A percentile compares a stretch with the other conserved stretches of the same genome.
phyloP scores from a whole-genome alignment of 2,888 invertebrate genomes.

The Callosobruchus maculatus region DNA sequence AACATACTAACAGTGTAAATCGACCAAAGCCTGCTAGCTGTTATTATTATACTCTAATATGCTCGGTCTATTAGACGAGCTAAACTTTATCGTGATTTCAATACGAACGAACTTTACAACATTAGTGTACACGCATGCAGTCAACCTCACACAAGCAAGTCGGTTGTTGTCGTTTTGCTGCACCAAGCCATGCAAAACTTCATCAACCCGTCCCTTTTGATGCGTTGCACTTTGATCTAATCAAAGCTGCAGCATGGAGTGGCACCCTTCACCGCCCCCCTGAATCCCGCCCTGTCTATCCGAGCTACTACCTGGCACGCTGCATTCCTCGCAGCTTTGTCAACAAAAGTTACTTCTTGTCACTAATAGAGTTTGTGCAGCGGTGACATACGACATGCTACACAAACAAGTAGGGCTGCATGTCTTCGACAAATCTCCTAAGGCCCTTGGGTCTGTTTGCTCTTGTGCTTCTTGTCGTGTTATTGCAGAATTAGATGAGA shows the following conservation, averaged over 20 bases:
- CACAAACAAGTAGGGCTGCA: conserved; percentile 29
- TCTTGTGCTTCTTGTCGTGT: background rate
- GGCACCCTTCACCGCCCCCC: background rate
- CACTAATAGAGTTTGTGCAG: conserved; percentile 48
- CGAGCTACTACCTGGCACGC: conserved; percentile 21
- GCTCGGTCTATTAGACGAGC: too few relatives aligned
- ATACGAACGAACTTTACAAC: background rate
- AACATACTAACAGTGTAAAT: too few relatives aligned
- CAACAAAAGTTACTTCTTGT: conserved; percentile 45
- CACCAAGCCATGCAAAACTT: background rate
- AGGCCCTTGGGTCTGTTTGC: background rate
- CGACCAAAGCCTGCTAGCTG: too few relatives aligned
- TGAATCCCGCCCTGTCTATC: background rate
- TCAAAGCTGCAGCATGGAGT: background rate
- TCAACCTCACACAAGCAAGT: background rate
- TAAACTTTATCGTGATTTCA: background rate
- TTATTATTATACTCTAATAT: too few relatives aligned
- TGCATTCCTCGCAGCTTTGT: conserved; percentile 20
- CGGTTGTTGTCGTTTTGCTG: background rate
- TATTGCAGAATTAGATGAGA: background rate
- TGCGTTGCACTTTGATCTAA: background rate
- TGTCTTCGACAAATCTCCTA: background rate
- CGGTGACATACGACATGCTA: conserved; percentile 47
- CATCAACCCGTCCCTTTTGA: background rate
- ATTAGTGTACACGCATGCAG: background rate